Evolutionary conservation across 2,113 vertebrate genomes (phyloP).

Genomic region (Lepus europaeus): DNA sequence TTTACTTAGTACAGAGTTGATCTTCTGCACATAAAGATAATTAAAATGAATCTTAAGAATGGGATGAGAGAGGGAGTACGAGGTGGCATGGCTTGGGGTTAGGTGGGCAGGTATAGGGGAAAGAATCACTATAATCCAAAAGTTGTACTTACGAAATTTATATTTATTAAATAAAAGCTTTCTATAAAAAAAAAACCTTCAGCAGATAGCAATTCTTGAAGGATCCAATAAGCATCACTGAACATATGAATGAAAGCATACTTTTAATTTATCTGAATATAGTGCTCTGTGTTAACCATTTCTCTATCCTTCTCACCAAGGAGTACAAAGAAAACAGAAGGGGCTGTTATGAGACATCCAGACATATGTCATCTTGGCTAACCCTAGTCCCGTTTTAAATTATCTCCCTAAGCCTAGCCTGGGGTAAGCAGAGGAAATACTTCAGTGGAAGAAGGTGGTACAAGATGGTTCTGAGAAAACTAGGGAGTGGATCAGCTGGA

Average conservation of each 20-base stretch:
- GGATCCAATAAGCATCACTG: conserved; percentile 2
- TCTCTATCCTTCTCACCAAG: background rate
- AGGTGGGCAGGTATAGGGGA: too few species aligned
- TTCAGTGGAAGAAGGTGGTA: background rate
- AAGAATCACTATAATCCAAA: too few species aligned
- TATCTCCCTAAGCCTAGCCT: background rate
- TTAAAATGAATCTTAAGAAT: too few species aligned
- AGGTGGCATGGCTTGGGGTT: too few species aligned
- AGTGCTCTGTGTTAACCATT: background rate
- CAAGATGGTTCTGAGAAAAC: conserved; percentile 3
- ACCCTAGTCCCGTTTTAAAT: background rate
- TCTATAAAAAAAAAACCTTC: conserved; percentile 40
- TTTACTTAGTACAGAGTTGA: too few species aligned
- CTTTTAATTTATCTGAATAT: conserved; percentile 24
- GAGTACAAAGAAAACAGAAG: conserved; percentile 23
- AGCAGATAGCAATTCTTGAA: conserved; percentile 43
- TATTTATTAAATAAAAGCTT: too few species aligned
- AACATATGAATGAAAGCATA: conserved; percentile 14
- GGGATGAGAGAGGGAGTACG: too few species aligned
- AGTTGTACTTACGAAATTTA: too few species aligned
- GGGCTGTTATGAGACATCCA: background rate
- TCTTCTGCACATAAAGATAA: too few species aligned
- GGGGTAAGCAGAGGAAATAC: background rate
- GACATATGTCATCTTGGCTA: background rate
- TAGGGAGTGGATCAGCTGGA: background rate